Evolutionary conservation across 2,113 vertebrate species (phyloP).

Genomic region (Pygoscelis antarcticus): DNA sequence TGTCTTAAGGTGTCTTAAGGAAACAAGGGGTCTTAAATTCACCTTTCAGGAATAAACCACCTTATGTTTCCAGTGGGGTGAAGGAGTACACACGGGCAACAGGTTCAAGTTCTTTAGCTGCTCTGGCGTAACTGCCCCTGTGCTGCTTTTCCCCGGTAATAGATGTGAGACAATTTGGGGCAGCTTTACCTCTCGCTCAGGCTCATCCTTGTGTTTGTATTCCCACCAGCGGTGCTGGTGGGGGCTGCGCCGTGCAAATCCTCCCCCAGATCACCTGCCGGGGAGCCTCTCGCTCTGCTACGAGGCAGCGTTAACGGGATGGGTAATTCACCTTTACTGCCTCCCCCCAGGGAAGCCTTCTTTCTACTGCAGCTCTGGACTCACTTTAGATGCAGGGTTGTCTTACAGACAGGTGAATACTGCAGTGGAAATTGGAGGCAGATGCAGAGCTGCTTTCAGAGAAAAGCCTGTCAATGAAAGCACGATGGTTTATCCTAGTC

Average conservation of each 20-base stretch:
- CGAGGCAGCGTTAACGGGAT: not conserved
- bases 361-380: not conserved
- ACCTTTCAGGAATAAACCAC: not conserved
- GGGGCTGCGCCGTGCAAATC: not conserved
- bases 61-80: not conserved
- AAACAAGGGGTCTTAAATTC: not conserved
- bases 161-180: not conserved
- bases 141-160: not conserved
- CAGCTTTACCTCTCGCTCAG: not conserved
- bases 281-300: not conserved
- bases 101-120: not conserved
- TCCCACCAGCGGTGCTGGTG: not conserved
- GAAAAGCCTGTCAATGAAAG: conserved; percentile 31
- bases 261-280: not conserved
- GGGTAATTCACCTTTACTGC: not conserved
- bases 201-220: not conserved
- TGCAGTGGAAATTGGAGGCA: conserved; percentile 54
- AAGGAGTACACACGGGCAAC: not conserved
- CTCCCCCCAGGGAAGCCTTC: not conserved
- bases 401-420: not conserved
- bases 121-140: not conserved
- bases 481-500: not conserved
- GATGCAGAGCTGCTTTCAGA: conserved; percentile 60
- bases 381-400: not conserved
- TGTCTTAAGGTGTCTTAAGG: no score